These are phyloP conservation scores for Doris montereyensis DNA, from an alignment of 2,888 invertebrate species.

Conservation along the genomic window DNA sequence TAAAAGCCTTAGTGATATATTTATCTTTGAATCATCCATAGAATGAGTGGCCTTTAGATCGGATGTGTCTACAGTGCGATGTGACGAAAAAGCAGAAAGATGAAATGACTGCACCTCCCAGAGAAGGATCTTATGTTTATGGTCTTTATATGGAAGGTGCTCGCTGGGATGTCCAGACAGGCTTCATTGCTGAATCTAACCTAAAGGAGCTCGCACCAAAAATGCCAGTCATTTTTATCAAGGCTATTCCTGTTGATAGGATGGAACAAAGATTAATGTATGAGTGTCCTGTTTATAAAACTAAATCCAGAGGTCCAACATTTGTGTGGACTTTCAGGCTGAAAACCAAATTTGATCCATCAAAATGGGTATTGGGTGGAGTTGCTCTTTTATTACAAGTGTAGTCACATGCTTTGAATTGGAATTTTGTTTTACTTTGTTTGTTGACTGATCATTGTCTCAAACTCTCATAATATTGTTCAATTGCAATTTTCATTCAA, in stretches of 20 bases:
- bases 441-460: too few species aligned
- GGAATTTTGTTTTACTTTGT: not conserved
- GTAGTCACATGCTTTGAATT: constrained; percentile 74
- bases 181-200: constrained; percentile 91
- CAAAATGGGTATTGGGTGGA: constrained; percentile 96
- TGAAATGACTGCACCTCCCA: constrained; percentile 84
- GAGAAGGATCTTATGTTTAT: constrained; percentile 94
- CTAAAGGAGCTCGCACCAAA: constrained; percentile 92
- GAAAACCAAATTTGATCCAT: constrained; percentile 93
- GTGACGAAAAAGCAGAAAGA: constrained; percentile 97
- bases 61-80: constrained; percentile 97
- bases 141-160: constrained; percentile 95
- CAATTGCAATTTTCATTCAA: too few species aligned
- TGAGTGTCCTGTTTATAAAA: constrained; percentile 97
- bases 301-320: constrained; percentile 91
- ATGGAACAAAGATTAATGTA: constrained; percentile 94
- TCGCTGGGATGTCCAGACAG: constrained; percentile 91
- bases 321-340: constrained; percentile 98
- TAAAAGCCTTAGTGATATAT: too few species aligned
- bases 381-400: constrained; percentile 91
- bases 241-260: constrained; percentile 85
- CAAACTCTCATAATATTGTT: too few species aligned
- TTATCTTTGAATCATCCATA: too few species aligned
- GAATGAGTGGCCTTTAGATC: constrained; percentile 93
- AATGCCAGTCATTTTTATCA: constrained; percentile 96